Base-by-base conservation (phyloP, 2,797 vertebrate species). In the Aulostomus chinensis region DNA sequence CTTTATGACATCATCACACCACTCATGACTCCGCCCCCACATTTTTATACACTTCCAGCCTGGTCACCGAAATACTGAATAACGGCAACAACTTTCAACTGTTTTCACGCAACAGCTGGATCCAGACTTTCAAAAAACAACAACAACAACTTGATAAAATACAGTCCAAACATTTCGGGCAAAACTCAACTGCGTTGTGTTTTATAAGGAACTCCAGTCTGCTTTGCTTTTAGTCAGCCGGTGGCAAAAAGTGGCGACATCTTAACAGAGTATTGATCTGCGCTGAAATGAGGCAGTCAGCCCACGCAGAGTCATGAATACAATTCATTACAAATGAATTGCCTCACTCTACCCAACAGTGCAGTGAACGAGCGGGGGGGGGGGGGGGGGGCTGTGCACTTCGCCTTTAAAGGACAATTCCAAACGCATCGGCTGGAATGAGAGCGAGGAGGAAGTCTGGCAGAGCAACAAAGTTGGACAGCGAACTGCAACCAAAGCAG, bases 231-330 rank as follows among this genome's bases (percentile, higher is more conserved):
- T 13, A 36, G 26, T 59, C 67, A 63, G 58, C 37, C 24, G 1
- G 36, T 48, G 49, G 58, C 30, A 36, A 54, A 68, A 70, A 47
- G 69, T 53, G 58, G 32, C 7, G 50, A 66, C 35, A 38, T 80
- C 62, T 68, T 52, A 57, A 66, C 71, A 30, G 51, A 8, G 45
- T 76, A 80, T 83, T 18, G 81, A 81, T 77, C 58, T 21, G 16
- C 0, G 15, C 17, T 60, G 49, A 64, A 69, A 79, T 71, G 52
- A 74, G 52, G 51, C 64, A 71, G 64, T 55, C 72, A 3, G 56
- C 51, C 49, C 77, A 76, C 55, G 18, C 38, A 38, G 28, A 31
- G 40, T 68, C 66, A 73, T 74, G 70, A 81, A 82, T 74, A 65
- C 58, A 45, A 47, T 55, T 81, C 63, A 74, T 67, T 75, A 49